Conservation (phyloP, 2,888 invertebrate species). For the Sarcophaga rosellei region DNA sequence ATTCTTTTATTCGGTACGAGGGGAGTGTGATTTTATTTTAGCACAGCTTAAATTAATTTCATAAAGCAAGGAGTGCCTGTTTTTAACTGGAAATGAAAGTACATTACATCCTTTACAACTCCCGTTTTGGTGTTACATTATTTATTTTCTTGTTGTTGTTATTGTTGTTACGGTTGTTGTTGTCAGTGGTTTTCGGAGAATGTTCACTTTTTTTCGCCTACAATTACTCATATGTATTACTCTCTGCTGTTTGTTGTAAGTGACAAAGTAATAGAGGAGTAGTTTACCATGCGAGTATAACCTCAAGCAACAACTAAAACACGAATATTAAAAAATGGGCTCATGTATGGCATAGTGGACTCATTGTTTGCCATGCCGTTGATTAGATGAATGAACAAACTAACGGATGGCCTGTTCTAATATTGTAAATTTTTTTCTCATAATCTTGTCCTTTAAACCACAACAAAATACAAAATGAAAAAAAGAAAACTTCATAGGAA, state of each 20-base stretch:
- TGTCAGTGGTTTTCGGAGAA: not conserved
- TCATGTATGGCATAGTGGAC: not conserved
- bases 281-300: not conserved
- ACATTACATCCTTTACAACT: constrained; percentile 72
- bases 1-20: not conserved
- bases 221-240: not conserved
- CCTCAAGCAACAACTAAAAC: not conserved
- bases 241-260: not conserved
- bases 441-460: not conserved
- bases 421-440: not conserved
- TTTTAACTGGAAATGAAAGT: constrained; percentile 70
- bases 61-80: constrained; percentile 73
- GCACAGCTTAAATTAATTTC: constrained; percentile 54
- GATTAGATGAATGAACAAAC: not conserved
- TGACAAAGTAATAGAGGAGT: constrained; percentile 6
- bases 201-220: not conserved
- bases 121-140: constrained; percentile 50
- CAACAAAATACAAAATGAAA: not conserved
- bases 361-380: not conserved
- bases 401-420: not conserved
- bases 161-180: not conserved
- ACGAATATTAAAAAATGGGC: not conserved
- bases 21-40: constrained; percentile 6
- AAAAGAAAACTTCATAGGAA: not conserved
- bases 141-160: not conserved